Conservation (phyloP, 1,140 invertebrate genomes). For the Drosophila cardini region DNA sequence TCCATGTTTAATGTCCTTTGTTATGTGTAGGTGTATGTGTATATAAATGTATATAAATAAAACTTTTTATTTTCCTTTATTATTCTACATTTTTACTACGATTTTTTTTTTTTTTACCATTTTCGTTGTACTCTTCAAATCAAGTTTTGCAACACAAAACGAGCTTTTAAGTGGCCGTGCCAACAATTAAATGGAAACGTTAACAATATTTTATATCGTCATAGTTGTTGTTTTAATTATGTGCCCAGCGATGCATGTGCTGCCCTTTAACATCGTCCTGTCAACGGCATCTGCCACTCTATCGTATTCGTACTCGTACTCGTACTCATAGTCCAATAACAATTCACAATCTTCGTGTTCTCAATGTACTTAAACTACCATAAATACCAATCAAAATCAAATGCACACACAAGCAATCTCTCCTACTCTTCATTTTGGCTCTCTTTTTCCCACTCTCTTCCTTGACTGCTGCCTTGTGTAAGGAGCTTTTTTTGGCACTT, state of each 20-base stretch:
- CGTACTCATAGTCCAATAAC: conserved; percentile 36
- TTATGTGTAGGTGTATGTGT: conserved; percentile 11
- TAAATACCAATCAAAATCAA: conserved; percentile 84
- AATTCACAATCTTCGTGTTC: conserved; percentile 52
- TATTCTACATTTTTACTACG: conserved; percentile 6
- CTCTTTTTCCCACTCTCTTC: background rate
- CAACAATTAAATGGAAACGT: conserved; percentile 48
- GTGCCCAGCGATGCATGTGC: background rate
- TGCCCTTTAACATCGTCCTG: conserved; percentile 23
- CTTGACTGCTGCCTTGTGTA: background rate
- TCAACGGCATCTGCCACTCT: conserved; percentile 34
- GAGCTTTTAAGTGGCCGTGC: conserved; percentile 52
- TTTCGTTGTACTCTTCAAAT: conserved; percentile 7
- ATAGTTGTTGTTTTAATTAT: conserved; percentile 20
- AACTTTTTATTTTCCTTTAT: conserved; percentile 16
- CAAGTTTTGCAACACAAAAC: conserved; percentile 48
- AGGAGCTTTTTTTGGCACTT: conserved; percentile 33
- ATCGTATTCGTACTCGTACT: background rate
- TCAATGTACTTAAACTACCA: conserved; percentile 77
- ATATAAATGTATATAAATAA: conserved; percentile 3
- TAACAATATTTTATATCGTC: conserved; percentile 16
- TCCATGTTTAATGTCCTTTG: conserved; percentile 67
- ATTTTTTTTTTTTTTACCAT: conserved; percentile 9
- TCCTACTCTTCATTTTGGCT: background rate
- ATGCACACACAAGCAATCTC: conserved; percentile 43